phyloP scores from a whole-genome alignment of 92 coral and sea anemone genomes.

The Anthopleura xanthogrammica region DNA sequence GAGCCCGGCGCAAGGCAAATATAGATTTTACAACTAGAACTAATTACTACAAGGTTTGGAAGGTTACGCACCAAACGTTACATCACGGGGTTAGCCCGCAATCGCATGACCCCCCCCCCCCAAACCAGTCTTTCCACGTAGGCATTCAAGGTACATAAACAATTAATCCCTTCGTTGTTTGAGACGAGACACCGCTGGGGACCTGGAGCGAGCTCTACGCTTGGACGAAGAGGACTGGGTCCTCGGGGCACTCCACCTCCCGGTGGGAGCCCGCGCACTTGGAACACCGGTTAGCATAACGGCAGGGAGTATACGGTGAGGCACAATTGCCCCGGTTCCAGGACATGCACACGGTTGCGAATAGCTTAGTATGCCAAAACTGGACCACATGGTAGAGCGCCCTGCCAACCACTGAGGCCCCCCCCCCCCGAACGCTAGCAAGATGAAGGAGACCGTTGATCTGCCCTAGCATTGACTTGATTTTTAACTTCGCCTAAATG shows the following conservation, averaged over 20 bases:
- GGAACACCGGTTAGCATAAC: not conserved
- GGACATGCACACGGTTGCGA: slow-evolving; percentile 2
- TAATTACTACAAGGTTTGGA: not conserved
- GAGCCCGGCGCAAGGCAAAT: not conserved
- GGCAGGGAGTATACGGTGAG: slow-evolving; percentile 3
- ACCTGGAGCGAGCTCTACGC: not conserved
- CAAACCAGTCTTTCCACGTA: no score
- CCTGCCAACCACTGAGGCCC: no score
- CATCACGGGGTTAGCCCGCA: no score
- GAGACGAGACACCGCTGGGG: not conserved
- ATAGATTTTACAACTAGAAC: not conserved
- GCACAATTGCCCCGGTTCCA: slow-evolving; percentile 2
- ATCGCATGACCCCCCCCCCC: no score
- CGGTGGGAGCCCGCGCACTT: slow-evolving; percentile 19
- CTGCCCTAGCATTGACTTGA: no score
- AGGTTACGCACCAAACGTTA: not conserved
- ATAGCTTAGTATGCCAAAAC: no score
- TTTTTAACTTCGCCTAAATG: no score
- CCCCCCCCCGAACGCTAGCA: no score
- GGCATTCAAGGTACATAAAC: no score
- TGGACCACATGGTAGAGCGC: no score
- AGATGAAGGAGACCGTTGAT: no score
- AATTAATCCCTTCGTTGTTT: no score
- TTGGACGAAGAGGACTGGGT: not conserved
- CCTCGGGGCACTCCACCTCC: slow-evolving; percentile 4